phyloP scores from a whole-genome alignment of 2,113 vertebrate species.

The Nyctibius bracteatus region DNA sequence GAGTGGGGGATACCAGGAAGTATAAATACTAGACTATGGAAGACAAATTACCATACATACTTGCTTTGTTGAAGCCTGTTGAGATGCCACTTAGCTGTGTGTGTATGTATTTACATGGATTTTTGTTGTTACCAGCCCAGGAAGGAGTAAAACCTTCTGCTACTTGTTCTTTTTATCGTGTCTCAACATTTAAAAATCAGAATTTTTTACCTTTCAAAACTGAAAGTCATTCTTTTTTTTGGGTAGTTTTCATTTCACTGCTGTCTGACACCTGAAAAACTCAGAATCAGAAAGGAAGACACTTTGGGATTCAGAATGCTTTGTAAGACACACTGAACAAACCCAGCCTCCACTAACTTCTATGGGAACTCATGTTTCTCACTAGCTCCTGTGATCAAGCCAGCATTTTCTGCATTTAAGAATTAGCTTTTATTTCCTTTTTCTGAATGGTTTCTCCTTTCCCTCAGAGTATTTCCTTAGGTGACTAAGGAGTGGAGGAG shows the following conservation, averaged over 20 bases:
- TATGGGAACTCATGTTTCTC: background rate
- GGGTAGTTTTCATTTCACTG: background rate
- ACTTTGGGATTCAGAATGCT: background rate
- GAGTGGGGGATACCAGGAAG: background rate
- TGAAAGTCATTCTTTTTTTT: background rate
- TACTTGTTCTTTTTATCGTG: background rate
- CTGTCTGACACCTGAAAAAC: background rate
- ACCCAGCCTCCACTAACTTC: background rate
- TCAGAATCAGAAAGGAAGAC: background rate
- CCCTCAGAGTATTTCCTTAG: background rate
- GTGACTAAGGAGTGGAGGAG: background rate
- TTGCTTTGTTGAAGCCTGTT: background rate
- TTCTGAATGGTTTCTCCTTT: background rate
- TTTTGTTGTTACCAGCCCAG: background rate
- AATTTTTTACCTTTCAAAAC: background rate
- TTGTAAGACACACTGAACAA: background rate
- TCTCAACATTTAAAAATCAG: background rate
- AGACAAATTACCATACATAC: background rate
- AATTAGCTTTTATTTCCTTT: background rate
- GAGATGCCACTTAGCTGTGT: background rate
- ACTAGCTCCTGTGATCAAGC: background rate
- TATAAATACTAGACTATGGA: background rate
- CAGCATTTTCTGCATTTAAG: background rate
- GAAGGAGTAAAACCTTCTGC: background rate
- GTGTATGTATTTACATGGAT: background rate